A percentile compares a stretch with the other conserved stretches of the same genome.
These are phyloP conservation scores for Myxocyprinus asiaticus DNA, from an alignment of 2,113 vertebrate genomes.

Conservation along the genomic window DNA sequence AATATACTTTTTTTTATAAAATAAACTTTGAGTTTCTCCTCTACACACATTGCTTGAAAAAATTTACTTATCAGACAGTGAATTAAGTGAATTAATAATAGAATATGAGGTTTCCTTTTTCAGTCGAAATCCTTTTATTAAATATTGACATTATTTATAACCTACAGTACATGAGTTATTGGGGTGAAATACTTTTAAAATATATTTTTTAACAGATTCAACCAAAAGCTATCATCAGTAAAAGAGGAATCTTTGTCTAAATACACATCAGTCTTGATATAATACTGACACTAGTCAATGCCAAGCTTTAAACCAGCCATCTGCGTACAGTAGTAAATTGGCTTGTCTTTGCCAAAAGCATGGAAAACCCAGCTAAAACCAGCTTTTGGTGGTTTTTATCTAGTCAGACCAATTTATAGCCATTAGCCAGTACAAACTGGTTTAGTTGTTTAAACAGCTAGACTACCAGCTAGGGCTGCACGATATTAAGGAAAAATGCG, in stretches of 20 bases:
- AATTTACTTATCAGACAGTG: background rate
- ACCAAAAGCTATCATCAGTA: background rate
- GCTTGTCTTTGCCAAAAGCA: no score
- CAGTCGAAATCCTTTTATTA: conserved; percentile 12
- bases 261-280: background rate
- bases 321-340: background rate
- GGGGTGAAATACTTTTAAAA: background rate
- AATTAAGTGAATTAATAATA: conserved; percentile 21
- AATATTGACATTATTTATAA: conserved; percentile 24
- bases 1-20: no score
- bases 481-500: no score
- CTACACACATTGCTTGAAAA: conserved; percentile 15
- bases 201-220: background rate
- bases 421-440: no score
- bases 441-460: no score
- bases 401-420: no score
- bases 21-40: background rate
- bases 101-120: conserved; percentile 1
- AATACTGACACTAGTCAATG: background rate
- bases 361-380: no score
- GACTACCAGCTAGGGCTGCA: no score
- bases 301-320: background rate
- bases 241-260: background rate
- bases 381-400: no score
- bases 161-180: background rate